Evolutionary conservation across 2,797 vertebrate species (phyloP).

Genomic region (Hemitrygon akajei): DNA sequence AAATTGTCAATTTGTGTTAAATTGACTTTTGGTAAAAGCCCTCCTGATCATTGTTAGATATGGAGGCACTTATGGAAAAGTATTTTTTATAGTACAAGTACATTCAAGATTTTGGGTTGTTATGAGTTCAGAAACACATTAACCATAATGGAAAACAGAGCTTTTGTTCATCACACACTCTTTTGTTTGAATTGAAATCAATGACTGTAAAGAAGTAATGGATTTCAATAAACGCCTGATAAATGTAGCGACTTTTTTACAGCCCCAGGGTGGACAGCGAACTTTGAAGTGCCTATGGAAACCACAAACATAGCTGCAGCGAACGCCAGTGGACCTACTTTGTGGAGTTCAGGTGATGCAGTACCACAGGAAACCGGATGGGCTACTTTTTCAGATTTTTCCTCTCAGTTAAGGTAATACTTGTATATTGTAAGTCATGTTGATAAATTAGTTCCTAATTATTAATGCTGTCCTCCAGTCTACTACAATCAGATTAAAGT

Average conservation of each 20-base stretch:
- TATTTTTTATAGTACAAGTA: background rate
- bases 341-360: constrained; percentile 74
- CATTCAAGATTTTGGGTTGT: no score
- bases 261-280: constrained; percentile 88
- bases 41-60: no score
- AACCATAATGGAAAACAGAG: background rate
- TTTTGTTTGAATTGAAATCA: background rate
- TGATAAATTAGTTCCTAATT: background rate
- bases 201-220: background rate
- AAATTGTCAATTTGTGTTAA: background rate
- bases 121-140: background rate
- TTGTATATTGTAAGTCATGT: no score
- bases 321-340: constrained; percentile 65
- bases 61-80: background rate
- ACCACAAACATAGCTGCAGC: constrained; percentile 69
- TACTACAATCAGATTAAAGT: background rate
- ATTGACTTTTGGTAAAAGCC: background rate
- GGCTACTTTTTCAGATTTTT: constrained; percentile 88
- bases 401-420: constrained; percentile 69
- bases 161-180: background rate
- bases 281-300: constrained; percentile 94
- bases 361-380: constrained; percentile 75
- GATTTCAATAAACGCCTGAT: background rate
- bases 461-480: background rate
- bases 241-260: constrained; percentile 35